Conservation (phyloP, 2,797 vertebrate genomes). For the Rhodeus uyekii region DNA sequence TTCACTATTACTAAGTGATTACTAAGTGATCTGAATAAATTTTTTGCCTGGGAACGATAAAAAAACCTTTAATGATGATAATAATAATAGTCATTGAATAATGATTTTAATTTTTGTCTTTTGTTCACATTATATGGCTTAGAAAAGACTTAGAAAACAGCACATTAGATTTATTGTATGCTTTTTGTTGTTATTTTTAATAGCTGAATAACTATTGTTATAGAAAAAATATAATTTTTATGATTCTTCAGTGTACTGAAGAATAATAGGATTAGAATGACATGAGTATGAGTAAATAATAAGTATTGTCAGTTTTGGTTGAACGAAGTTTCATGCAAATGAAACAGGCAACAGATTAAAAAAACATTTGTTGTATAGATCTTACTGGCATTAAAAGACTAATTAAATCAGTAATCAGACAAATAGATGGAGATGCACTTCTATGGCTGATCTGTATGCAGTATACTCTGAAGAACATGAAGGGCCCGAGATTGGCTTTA, state of each 20-base stretch:
- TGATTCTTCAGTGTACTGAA: not conserved
- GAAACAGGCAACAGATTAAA: not conserved
- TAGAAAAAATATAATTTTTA: not conserved
- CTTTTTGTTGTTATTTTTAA: not conserved
- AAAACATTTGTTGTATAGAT: not conserved
- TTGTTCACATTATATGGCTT: not conserved
- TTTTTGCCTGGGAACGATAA: not conserved
- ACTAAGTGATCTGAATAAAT: not conserved
- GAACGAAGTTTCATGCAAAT: not conserved
- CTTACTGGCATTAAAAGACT: not conserved
- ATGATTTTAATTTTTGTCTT: not conserved
- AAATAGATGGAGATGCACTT: not conserved
- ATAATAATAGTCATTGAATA: not conserved
- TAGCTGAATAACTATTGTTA: too few relatives aligned
- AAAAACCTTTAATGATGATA: not conserved
- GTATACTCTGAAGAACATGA: not conserved
- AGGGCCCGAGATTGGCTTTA: conserved; percentile 17
- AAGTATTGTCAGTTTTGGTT: not conserved
- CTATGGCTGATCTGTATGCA: not conserved
- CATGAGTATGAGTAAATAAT: not conserved
- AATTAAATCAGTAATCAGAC: not conserved
- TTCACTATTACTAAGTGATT: too few relatives aligned
- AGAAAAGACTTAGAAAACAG: not conserved
- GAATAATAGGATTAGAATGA: not conserved
- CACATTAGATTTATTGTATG: not conserved